Percentiles rank a stretch among this genome's conserved stretches.
These are phyloP conservation scores for Todiramphus saurophagus DNA, from an alignment of 2,113 vertebrate species.

Conservation along the genomic window DNA sequence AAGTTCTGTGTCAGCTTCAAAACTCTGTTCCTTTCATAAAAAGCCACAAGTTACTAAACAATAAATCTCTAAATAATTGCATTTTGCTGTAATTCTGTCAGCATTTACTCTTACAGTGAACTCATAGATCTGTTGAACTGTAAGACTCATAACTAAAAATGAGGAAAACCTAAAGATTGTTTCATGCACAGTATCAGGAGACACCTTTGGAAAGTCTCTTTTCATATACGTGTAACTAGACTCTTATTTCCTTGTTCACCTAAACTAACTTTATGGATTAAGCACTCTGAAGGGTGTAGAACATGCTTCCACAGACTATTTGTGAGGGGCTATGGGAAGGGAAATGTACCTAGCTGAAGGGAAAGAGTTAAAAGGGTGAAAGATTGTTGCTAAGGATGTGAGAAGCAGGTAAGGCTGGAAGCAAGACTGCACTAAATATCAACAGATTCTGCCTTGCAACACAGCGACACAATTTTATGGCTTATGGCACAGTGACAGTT, in stretches of 20 bases:
- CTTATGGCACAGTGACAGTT: background rate
- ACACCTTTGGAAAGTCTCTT: background rate
- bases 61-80: background rate
- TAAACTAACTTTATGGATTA: background rate
- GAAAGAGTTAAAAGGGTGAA: background rate
- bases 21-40: background rate
- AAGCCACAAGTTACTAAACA: background rate
- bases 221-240: background rate
- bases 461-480: fast-evolving
- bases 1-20: background rate
- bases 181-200: background rate
- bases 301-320: background rate
- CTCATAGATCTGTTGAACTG: background rate
- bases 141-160: background rate
- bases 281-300: background rate
- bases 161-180: background rate
- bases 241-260: background rate
- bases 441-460: background rate
- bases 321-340: background rate
- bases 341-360: background rate
- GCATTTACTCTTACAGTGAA: background rate
- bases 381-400: fast-evolving
- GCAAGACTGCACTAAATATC: background rate
- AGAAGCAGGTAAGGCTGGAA: background rate
- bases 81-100: background rate